Conservation (phyloP, 2,797 vertebrate species). For the Chelmon rostratus region DNA sequence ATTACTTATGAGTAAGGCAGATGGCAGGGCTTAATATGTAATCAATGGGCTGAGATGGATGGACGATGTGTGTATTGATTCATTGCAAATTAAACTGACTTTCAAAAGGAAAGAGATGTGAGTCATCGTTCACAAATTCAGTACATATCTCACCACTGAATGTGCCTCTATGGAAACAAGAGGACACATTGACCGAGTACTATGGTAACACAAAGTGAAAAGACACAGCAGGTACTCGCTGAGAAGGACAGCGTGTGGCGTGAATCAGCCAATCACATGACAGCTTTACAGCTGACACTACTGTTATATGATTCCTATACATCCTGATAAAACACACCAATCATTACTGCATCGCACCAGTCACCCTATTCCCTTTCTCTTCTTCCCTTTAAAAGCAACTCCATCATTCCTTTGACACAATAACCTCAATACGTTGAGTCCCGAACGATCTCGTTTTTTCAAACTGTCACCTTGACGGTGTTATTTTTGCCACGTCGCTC, state of each 20-base stretch:
- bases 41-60: conserved; percentile 75
- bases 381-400: conserved; percentile 33
- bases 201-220: conserved; percentile 38
- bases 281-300: conserved; percentile 41
- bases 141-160: conserved; percentile 31
- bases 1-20: conserved; percentile 74
- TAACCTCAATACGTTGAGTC: conserved; percentile 37
- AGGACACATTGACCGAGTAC: conserved; percentile 27
- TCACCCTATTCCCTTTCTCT: conserved; percentile 21
- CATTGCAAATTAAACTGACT: conserved; percentile 73
- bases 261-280: conserved; percentile 17
- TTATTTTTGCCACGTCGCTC: conserved; percentile 35
- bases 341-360: conserved; percentile 29
- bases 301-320: conserved; percentile 25
- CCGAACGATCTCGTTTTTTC: conserved; percentile 42
- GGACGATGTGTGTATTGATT: conserved; percentile 77
- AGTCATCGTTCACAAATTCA: conserved; percentile 50
- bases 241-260: neutral
- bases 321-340: conserved; percentile 50
- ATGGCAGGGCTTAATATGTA: conserved; percentile 75
- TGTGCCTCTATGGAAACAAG: conserved; percentile 35
- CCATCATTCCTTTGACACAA: conserved; percentile 59
- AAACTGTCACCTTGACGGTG: conserved; percentile 61
- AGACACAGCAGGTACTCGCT: neutral
- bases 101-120: conserved; percentile 60